Conservation (phyloP, 2,888 invertebrate genomes). For the Brachyopa scutellaris region DNA sequence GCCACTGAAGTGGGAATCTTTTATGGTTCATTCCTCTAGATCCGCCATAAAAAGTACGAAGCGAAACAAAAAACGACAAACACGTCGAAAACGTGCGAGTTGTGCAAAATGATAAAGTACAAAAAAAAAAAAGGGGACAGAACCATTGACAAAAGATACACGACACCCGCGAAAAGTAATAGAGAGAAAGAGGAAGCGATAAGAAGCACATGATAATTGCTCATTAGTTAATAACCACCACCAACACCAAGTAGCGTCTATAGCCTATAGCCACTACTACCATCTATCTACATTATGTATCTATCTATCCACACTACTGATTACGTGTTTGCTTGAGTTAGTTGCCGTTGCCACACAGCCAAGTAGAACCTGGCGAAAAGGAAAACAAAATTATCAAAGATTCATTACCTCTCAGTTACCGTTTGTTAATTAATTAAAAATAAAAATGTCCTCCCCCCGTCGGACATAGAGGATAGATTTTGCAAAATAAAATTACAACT, state of each 20-base stretch:
- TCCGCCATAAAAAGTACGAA: constrained; percentile 23
- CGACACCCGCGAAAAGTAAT: neutral
- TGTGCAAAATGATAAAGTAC: constrained; percentile 26
- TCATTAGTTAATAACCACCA: constrained; percentile 69
- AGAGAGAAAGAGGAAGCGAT: constrained; percentile 26
- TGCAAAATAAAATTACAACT: too few relatives aligned
- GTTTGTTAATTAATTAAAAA: constrained; percentile 64
- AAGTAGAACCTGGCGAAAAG: constrained; percentile 6
- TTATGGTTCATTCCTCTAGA: constrained; percentile 35
- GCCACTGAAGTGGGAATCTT: constrained; percentile 28
- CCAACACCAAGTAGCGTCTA: constrained; percentile 31
- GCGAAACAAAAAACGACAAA: constrained; percentile 23
- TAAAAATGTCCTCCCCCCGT: neutral
- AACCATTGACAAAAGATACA: constrained; percentile 7
- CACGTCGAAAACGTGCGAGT: constrained; percentile 40
- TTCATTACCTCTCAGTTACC: constrained; percentile 18
- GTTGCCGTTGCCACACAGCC: constrained; percentile 38
- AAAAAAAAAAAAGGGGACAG: constrained; percentile 10
- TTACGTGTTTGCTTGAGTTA: too few relatives aligned
- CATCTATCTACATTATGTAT: constrained; percentile 51
- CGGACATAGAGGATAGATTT: constrained; percentile 9
- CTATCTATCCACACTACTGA: too few relatives aligned
- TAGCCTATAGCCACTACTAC: neutral
- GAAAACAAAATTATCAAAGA: constrained; percentile 24
- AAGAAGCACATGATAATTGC: constrained; percentile 53